A percentile compares a stretch with the other conserved stretches of the same genome.
Conservation (phyloP, 2,888 invertebrate genomes). For the Cantharis nigra region DNA sequence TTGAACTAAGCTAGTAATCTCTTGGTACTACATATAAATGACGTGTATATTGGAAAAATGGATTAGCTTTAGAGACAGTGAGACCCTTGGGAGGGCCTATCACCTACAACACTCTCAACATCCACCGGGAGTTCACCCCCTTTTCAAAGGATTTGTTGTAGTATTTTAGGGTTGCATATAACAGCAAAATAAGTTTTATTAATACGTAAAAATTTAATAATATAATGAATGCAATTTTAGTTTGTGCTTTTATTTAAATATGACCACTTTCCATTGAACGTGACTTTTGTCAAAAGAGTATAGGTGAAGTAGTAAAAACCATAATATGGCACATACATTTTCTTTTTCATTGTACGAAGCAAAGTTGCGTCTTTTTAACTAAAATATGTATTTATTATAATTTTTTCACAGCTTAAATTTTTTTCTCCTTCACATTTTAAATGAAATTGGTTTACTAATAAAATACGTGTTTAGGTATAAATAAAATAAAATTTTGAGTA, state of each 20-base stretch:
- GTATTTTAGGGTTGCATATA: constrained; percentile 33
- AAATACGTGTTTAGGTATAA: neutral
- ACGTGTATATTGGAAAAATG: constrained; percentile 56
- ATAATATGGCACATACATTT: neutral
- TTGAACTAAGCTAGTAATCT: constrained; percentile 43
- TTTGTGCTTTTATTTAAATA: neutral
- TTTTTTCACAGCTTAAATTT: neutral
- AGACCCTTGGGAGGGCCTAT: constrained; percentile 52
- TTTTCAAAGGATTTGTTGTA: constrained; percentile 42
- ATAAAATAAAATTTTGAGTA: neutral
- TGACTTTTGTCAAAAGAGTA: neutral
- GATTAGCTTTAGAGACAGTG: constrained; percentile 50
- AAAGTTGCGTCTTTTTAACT: neutral
- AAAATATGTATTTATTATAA: neutral
- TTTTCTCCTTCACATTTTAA: neutral
- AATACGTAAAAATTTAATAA: neutral
- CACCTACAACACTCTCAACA: constrained; percentile 50
- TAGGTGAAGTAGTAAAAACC: neutral
- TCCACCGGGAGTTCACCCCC: constrained; percentile 44
- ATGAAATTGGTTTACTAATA: neutral
- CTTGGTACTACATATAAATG: constrained; percentile 52
- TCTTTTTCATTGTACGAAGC: neutral
- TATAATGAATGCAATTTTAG: neutral
- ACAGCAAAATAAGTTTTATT: constrained; percentile 7
- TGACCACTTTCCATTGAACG: neutral